A percentile compares a stretch with the other conserved stretches of the same genome.
These are phyloP conservation scores for Cephonodes hylas DNA, from an alignment of 2,888 invertebrate genomes.

Conservation along the genomic window DNA sequence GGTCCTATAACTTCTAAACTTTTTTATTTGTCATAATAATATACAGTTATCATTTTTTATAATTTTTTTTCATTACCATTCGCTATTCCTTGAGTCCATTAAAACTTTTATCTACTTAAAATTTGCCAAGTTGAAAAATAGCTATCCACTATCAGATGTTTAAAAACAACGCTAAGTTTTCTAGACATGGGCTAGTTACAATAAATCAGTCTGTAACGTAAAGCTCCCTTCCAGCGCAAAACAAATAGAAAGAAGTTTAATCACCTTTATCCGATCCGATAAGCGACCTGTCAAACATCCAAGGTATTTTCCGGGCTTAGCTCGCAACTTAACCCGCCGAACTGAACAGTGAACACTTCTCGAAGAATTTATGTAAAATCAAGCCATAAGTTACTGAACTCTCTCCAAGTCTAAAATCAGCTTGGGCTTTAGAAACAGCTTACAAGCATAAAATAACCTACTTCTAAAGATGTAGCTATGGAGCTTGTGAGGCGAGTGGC, in stretches of 20 bases:
- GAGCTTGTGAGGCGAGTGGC: constrained; percentile 27
- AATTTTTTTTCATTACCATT: too few relatives aligned
- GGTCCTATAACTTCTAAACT: too few relatives aligned
- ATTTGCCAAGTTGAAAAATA: too few relatives aligned
- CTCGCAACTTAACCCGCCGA: not conserved
- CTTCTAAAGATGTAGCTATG: constrained; percentile 9
- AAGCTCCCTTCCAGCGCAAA: not conserved
- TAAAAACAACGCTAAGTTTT: not conserved
- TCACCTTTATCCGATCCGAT: not conserved
- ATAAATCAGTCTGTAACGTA: not conserved
- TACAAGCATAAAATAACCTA: constrained; percentile 9
- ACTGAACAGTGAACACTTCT: not conserved
- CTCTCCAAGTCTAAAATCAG: not conserved
- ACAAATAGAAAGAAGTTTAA: not conserved
- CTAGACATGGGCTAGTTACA: not conserved
- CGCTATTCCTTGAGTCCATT: too few relatives aligned
- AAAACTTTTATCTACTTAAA: too few relatives aligned
- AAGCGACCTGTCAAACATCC: not conserved
- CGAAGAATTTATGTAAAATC: not conserved
- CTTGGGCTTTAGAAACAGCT: not conserved
- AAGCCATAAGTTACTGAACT: not conserved
- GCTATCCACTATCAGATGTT: too few relatives aligned
- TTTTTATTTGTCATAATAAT: too few relatives aligned
- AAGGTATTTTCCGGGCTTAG: not conserved
- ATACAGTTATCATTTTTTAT: too few relatives aligned